phyloP scores from a whole-genome alignment of 2,888 invertebrate species.

The Drosophila ustulata region DNA sequence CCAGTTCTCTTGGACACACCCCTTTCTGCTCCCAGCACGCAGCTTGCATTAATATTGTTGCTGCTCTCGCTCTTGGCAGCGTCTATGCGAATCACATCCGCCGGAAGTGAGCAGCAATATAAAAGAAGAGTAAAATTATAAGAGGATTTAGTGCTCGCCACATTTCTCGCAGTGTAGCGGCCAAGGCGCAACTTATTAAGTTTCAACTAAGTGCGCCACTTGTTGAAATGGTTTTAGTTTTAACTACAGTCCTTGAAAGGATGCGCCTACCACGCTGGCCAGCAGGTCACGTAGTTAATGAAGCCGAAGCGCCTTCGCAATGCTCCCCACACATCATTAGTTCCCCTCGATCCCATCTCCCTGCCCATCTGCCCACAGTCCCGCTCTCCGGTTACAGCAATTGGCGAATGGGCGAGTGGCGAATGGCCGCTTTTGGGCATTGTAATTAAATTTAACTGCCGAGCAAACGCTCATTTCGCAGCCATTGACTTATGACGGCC shows the following conservation, averaged over 20 bases:
- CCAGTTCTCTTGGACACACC: not conserved
- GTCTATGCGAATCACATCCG: conserved; percentile 64
- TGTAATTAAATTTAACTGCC: conserved; percentile 76
- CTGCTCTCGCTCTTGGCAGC: conserved; percentile 33
- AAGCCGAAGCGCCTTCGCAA: conserved; percentile 54
- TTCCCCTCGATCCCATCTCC: conserved; percentile 12
- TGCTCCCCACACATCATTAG: conserved; percentile 67
- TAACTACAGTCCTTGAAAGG: conserved; percentile 30
- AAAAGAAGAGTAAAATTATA: not conserved
- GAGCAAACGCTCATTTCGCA: conserved; percentile 19
- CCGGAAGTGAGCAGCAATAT: conserved; percentile 62
- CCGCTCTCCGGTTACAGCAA: conserved; percentile 62
- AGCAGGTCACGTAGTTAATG: conserved; percentile 71
- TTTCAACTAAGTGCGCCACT: conserved; percentile 71
- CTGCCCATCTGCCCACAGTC: conserved; percentile 3
- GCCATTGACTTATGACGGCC: conserved; percentile 45
- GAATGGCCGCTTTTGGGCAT: conserved; percentile 58
- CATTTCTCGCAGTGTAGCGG: conserved; percentile 11
- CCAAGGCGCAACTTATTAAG: conserved; percentile 58
- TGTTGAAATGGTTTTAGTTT: conserved; percentile 43
- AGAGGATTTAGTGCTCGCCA: not conserved
- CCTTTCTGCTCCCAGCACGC: conserved; percentile 33
- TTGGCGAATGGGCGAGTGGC: conserved; percentile 30
- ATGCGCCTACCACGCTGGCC: conserved; percentile 29
- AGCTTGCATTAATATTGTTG: conserved; percentile 68